phyloP scores from a whole-genome alignment of 1,140 invertebrate genomes.

The Lepidotrigona ventralis region DNA sequence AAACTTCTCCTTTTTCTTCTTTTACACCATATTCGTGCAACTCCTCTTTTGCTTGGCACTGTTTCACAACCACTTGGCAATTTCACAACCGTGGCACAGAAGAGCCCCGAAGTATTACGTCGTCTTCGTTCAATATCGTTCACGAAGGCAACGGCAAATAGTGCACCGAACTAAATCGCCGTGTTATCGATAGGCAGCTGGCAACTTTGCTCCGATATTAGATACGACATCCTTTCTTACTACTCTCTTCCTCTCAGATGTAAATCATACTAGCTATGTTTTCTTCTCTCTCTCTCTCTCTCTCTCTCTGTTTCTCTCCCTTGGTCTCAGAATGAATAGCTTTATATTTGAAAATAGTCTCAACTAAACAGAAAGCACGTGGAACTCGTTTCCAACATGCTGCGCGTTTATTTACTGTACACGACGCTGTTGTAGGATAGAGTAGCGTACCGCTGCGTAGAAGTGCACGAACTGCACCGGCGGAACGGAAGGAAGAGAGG shows the following conservation, averaged over 20 bases:
- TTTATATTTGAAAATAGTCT: background rate
- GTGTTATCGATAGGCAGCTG: conserved; percentile 44
- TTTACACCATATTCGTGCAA: conserved; percentile 54
- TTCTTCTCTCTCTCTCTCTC: no score
- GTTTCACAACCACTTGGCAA: conserved; percentile 44
- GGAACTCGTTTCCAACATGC: conserved; percentile 16
- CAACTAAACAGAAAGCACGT: conserved; percentile 16
- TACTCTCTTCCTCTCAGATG: background rate
- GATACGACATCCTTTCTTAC: conserved; percentile 23
- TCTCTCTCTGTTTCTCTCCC: background rate
- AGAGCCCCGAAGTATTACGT: background rate
- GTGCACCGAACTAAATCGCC: conserved; percentile 25
- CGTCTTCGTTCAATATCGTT: conserved; percentile 30
- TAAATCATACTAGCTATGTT: background rate
- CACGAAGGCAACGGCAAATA: background rate
- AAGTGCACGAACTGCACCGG: conserved; percentile 22
- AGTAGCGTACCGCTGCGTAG: conserved; percentile 5
- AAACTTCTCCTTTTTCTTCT: conserved; percentile 17
- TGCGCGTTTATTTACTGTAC: conserved; percentile 50
- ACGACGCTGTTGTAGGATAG: background rate
- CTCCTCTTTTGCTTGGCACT: conserved; percentile 34
- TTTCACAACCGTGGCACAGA: conserved; percentile 37
- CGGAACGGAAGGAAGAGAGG: conserved; percentile 49
- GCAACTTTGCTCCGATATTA: conserved; percentile 29
- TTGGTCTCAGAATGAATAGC: background rate